Conservation (phyloP, 2,113 vertebrate species). For the Plecotus auritus region DNA sequence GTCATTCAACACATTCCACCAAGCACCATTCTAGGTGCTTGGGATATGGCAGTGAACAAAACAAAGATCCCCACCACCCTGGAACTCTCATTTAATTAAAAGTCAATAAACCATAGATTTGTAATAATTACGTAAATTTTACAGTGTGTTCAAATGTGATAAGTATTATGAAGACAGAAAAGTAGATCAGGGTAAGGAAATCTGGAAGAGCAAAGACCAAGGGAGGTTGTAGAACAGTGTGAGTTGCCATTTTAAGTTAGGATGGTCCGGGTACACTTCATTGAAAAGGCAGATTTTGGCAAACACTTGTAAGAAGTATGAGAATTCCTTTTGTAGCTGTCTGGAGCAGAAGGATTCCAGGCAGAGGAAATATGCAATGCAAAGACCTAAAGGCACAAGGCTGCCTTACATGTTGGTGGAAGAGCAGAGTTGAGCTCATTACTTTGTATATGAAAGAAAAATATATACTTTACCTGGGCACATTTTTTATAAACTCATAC, state of each 20-base stretch:
- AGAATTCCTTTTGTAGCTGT: neutral
- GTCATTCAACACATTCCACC: neutral
- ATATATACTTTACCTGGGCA: neutral
- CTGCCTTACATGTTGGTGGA: neutral
- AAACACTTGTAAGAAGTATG: neutral
- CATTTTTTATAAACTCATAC: neutral
- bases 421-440: neutral
- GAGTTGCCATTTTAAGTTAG: neutral
- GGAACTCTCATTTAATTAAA: neutral
- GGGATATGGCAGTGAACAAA: neutral
- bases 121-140: neutral
- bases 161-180: neutral
- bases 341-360: neutral
- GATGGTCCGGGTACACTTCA: neutral
- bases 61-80: neutral
- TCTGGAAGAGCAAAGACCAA: neutral
- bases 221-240: neutral
- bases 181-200: neutral
- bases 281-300: neutral
- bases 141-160: neutral
- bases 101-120: neutral
- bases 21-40: neutral
- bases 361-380: neutral
- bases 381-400: neutral
- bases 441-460: neutral